These are phyloP conservation scores for Sycobia sp. DNA, from an alignment of 1,140 invertebrate species.

Conservation along the genomic window DNA sequence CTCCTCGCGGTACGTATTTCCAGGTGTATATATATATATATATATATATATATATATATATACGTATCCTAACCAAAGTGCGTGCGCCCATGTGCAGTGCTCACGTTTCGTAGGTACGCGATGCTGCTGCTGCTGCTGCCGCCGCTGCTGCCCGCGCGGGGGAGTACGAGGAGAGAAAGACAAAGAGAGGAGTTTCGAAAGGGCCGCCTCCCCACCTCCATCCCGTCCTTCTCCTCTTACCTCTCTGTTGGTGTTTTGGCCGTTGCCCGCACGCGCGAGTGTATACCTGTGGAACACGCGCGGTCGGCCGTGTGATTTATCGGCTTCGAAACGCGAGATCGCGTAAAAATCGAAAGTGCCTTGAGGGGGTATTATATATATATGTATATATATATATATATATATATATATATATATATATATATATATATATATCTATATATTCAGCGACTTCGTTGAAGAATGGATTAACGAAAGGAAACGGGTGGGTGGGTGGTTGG, in stretches of 20 bases:
- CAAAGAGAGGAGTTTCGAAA: conserved; percentile 27
- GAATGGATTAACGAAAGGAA: conserved; percentile 22
- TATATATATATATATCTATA: no score
- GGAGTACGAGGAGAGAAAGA: conserved; percentile 34
- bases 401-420: no score
- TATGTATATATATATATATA: no score
- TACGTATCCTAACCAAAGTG: no score
- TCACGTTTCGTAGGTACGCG: no score
- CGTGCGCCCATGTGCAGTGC: conserved; percentile 31
- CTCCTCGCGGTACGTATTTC: neutral
- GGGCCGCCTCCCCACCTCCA: neutral
- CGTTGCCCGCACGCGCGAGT: no score
- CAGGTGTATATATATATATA: no score
- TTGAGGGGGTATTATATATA: neutral
- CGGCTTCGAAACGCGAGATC: conserved; percentile 28
- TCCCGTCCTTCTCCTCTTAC: conserved; percentile 2
- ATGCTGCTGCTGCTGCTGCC: conserved; percentile 2
- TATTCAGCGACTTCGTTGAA: neutral
- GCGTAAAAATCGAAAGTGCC: conserved; percentile 31
- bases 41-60: no score
- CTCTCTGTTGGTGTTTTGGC: no score
- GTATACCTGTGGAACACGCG: no score
- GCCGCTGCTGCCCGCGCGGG: conserved; percentile 31
- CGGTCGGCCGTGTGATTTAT: conserved; percentile 35
- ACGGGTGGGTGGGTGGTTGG: neutral